These are phyloP conservation scores for Thalassarche chlororhynchos DNA, from an alignment of 2,113 vertebrate genomes.

Conservation along the genomic window DNA sequence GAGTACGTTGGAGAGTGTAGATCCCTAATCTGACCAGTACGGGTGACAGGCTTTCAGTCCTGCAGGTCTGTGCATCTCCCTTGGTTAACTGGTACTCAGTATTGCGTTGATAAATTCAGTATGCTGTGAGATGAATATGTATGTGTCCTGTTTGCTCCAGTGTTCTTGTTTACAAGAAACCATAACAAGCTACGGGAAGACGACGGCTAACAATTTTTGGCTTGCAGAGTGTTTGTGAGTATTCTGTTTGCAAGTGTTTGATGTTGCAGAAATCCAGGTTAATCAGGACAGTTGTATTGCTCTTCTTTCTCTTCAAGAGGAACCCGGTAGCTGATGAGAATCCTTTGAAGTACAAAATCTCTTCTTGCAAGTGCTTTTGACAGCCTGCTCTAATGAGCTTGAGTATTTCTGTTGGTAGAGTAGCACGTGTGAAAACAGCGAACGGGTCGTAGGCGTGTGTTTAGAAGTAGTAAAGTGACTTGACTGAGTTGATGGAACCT, in stretches of 20 bases:
- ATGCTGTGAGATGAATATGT: background rate
- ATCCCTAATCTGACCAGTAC: background rate
- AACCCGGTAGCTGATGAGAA: background rate
- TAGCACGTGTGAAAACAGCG: fast-evolving
- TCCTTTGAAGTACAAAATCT: background rate
- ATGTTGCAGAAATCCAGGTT: background rate
- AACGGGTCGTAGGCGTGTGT: background rate
- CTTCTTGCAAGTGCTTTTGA: background rate
- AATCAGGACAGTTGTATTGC: background rate
- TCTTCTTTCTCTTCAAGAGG: background rate
- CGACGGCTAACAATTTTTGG: background rate
- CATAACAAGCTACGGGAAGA: background rate
- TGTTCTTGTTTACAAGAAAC: background rate
- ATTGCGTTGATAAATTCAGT: background rate
- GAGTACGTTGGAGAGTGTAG: background rate
- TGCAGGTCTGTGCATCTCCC: background rate
- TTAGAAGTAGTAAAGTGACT: background rate
- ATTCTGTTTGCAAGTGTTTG: background rate
- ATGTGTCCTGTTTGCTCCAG: background rate
- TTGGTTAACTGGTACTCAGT: background rate
- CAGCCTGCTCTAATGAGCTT: background rate
- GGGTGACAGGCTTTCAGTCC: background rate
- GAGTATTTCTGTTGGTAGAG: background rate
- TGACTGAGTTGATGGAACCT: background rate
- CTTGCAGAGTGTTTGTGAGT: background rate